phyloP scores from a whole-genome alignment of 92 coral and sea anemone genomes.

The Metridium senile region DNA sequence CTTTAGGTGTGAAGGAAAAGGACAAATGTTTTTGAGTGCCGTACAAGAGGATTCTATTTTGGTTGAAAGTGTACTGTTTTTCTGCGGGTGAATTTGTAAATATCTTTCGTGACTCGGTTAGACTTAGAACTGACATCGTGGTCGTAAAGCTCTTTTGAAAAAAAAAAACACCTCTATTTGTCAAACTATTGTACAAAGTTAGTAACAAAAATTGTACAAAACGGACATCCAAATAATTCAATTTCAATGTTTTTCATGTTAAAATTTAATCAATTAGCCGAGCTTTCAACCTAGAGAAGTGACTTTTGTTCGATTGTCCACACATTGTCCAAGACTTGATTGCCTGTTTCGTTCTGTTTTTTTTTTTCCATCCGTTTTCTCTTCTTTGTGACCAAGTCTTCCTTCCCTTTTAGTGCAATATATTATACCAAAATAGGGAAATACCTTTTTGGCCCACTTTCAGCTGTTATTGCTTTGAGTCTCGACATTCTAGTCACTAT shows the following conservation, averaged over 20 bases:
- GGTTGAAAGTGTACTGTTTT: not conserved
- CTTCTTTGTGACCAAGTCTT: no score
- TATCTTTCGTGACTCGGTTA: not conserved
- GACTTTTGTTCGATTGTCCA: not conserved
- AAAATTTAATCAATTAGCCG: constrained; percentile 10
- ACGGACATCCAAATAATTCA: not conserved
- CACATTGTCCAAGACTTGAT: no score
- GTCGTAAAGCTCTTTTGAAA: not conserved
- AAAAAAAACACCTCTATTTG: not conserved
- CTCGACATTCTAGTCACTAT: no score
- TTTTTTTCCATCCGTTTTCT: not conserved
- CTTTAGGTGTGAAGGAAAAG: not conserved
- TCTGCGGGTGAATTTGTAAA: not conserved
- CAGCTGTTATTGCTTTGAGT: no score
- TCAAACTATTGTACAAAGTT: not conserved
- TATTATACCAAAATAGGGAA: not conserved
- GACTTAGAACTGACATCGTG: not conserved
- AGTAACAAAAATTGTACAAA: not conserved
- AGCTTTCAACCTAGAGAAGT: not conserved
- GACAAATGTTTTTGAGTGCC: not conserved
- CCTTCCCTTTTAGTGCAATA: no score
- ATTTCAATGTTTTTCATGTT: constrained; percentile 1
- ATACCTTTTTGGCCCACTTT: no score
- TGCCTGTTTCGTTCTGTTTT: not conserved
- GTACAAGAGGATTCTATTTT: not conserved